These are phyloP conservation scores for Sinella curviseta DNA, from an alignment of 1,140 invertebrate species.

Conservation along the genomic window DNA sequence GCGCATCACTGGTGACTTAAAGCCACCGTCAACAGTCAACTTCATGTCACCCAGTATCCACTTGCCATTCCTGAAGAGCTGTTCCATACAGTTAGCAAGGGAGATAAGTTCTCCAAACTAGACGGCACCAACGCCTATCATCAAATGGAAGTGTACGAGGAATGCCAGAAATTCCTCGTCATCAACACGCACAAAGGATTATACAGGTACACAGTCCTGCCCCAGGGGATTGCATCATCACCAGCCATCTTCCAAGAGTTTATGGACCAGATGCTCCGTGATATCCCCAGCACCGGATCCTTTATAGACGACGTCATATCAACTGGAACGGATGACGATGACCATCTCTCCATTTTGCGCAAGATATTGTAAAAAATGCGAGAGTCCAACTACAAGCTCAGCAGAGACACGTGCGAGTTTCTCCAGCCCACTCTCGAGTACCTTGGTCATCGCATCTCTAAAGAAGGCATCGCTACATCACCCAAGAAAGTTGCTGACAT, in stretches of 20 bases:
- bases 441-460: neutral
- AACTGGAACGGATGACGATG: neutral
- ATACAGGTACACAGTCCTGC: conserved; percentile 51
- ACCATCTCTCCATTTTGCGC: neutral
- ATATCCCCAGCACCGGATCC: conserved; percentile 40
- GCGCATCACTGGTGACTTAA: conserved; percentile 54
- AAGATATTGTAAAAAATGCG: neutral
- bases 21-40: conserved; percentile 51
- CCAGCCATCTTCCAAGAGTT: conserved; percentile 55
- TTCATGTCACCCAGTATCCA: conserved; percentile 35
- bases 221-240: conserved; percentile 51
- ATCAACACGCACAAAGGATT: conserved; percentile 54
- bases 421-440: neutral
- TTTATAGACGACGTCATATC: conserved; percentile 52
- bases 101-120: conserved; percentile 50
- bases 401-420: neutral
- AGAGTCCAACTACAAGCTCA: neutral
- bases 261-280: conserved; percentile 12
- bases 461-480: neutral
- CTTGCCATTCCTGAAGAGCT: conserved; percentile 42
- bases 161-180: conserved; percentile 44
- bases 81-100: conserved; percentile 20
- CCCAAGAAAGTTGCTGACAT: neutral
- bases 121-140: conserved; percentile 51
- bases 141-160: conserved; percentile 50